Evolutionary conservation across 2,113 vertebrate genomes (phyloP).

Genomic region (Chionodraco myersi): DNA sequence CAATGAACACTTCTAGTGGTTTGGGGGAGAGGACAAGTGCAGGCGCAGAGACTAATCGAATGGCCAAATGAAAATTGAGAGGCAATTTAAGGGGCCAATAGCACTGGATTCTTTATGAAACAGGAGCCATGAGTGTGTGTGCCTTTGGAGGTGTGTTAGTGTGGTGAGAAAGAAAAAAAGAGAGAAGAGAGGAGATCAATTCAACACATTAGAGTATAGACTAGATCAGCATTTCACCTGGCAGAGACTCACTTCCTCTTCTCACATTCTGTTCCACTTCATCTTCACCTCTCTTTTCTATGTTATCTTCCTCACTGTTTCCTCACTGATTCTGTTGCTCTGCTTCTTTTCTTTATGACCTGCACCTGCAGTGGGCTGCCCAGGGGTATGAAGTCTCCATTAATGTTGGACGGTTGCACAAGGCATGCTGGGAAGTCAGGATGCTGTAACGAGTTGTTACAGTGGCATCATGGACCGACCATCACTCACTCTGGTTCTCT

Average conservation of each 20-base stretch:
- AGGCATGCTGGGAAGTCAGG: conserved; percentile 18
- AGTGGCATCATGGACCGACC: conserved; percentile 18
- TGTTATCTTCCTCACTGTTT: conserved; percentile 15
- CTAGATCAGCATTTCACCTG: conserved; percentile 31
- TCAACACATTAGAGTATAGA: conserved; percentile 41
- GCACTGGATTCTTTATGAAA: conserved; percentile 44
- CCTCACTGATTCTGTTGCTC: conserved; percentile 2
- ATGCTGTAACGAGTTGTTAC: conserved; percentile 5
- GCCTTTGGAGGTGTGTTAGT: conserved; percentile 18
- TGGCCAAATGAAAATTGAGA: conserved; percentile 75
- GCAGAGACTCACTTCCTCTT: conserved; percentile 22
- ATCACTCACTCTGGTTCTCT: conserved; percentile 29
- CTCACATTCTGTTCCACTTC: conserved; percentile 14
- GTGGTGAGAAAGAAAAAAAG: conserved; percentile 5
- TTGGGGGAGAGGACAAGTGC: conserved; percentile 41
- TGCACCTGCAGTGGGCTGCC: conserved; percentile 33
- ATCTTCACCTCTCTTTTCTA: conserved; percentile 1
- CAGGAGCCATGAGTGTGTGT: conserved; percentile 9
- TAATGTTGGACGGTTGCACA: conserved; percentile 34
- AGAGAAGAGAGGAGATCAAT: conserved; percentile 50
- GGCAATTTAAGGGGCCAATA: conserved; percentile 72
- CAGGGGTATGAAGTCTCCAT: neutral
- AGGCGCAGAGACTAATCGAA: conserved; percentile 61
- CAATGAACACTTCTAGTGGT: conserved; percentile 32
- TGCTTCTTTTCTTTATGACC: conserved; percentile 26